Evolutionary conservation across 2,888 invertebrate species (phyloP), one percentile per base, ranked within the genome.

Genomic region (Nemotelus pantherinus): DNA sequence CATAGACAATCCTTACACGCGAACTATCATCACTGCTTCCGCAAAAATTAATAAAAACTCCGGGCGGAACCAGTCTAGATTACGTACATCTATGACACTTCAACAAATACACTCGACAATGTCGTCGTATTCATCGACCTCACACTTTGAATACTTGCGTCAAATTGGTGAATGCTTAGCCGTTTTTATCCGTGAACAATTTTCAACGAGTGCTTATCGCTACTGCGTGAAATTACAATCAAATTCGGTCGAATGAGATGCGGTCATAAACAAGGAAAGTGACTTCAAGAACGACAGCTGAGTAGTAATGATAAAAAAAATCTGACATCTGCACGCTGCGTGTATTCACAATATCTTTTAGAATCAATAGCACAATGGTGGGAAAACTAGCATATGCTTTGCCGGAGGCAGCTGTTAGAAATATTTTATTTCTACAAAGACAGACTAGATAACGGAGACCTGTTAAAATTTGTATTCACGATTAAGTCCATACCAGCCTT

Each of bases 251-350:
- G 39, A 47, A n/a, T 41, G 10, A 9, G 43, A 55, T 53, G 60
- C 74, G 74, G 63, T 74, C 74, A 60, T 74, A 74, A 74, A 74
- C 74, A 74, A 60, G 74, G 63, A 60, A 74, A 72, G 63, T 63
- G 10, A 25, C 48, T 41, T 39, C 63, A 74, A 74, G 63, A 60
- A 63, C 72, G 72, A 72, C 72, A 72, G 72, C 72, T 60, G 72
- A 72, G 72, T 45, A 55, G 71, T 39, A 53, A 39, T 53, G 55
- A 71, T 53, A 71, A 71, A 71, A 74, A 74, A 57, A 41, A 63
- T 74, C 74, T 74, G 74, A 74, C 74, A 74, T 47, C 41, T 74
- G 60, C 60, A 9, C 7, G 9, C 9, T 3, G 53, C 43, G 55
- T 53, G n/a, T 4, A 48, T 60, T 74, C 74, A 74, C 74, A 74